These are phyloP conservation scores for Gymnodraco acuticeps DNA, from an alignment of 2,797 vertebrate species.

Conservation along the genomic window DNA sequence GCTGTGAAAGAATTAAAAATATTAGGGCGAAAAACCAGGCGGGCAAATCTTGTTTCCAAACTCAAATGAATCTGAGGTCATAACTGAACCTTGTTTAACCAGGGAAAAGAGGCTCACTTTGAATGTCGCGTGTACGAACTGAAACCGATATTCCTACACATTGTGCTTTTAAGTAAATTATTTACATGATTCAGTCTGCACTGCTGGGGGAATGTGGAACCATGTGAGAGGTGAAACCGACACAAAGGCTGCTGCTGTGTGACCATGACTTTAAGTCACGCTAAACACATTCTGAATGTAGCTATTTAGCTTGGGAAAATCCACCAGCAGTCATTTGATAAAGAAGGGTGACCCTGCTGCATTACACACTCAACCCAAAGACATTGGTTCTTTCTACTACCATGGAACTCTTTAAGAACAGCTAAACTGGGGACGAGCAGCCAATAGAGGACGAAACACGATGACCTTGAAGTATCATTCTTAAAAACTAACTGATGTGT, in stretches of 20 bases:
- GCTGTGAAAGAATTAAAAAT: no score
- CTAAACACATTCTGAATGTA: neutral
- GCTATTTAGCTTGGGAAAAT: neutral
- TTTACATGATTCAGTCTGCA: conserved; percentile 10
- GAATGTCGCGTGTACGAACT: no score
- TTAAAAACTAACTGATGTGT: neutral
- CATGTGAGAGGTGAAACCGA: neutral
- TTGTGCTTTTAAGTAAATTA: no score
- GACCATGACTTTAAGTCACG: conserved; percentile 4
- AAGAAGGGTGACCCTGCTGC: neutral
- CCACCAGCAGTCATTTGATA: conserved; percentile 1
- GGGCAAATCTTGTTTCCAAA: no score
- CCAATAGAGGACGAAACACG: neutral
- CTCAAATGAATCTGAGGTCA: no score
- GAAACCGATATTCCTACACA: no score
- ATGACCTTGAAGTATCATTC: neutral
- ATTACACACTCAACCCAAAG: neutral
- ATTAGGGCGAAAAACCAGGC: no score
- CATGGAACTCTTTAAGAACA: neutral
- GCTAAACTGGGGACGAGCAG: neutral
- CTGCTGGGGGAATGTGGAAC: conserved; percentile 22
- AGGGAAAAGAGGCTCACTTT: no score
- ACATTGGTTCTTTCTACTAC: conserved; percentile 5
- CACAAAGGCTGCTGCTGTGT: neutral
- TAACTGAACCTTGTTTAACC: no score